Percentiles rank a stretch among this genome's conserved stretches.
Conservation (phyloP, 2,888 invertebrate species). For the Notocelia uddmanniana region DNA sequence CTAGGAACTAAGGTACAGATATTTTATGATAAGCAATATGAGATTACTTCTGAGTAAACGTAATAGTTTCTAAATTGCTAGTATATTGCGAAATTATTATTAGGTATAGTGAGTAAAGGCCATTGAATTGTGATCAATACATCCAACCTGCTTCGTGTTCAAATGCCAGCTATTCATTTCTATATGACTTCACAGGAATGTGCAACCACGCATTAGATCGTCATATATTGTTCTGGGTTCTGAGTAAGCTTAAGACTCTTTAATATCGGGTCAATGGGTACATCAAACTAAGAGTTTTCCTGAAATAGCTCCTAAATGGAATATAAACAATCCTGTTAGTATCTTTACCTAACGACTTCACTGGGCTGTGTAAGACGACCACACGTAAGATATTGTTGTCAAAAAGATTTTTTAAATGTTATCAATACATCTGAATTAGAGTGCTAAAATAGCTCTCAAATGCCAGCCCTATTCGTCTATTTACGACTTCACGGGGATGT, state of each 20-base stretch:
- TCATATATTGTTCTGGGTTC: background rate
- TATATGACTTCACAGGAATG: background rate
- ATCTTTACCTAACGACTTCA: too few relatives aligned
- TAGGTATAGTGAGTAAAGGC: too few relatives aligned
- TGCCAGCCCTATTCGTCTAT: slow-evolving; percentile 6
- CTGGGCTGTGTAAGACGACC: too few relatives aligned
- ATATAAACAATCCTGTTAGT: too few relatives aligned
- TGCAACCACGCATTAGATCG: background rate
- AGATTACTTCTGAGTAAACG: too few relatives aligned
- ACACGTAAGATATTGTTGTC: too few relatives aligned
- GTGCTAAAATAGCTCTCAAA: background rate
- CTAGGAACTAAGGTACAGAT: too few relatives aligned
- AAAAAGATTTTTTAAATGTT: too few relatives aligned
- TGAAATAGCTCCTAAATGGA: background rate
- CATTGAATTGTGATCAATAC: background rate
- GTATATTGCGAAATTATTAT: background rate
- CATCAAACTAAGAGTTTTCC: background rate
- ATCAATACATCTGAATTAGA: background rate
- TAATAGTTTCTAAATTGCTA: background rate
- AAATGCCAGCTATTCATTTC: background rate
- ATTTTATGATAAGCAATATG: too few relatives aligned
- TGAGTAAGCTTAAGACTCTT: background rate
- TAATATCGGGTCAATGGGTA: background rate
- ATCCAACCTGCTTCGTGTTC: background rate
- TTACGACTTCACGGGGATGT: slow-evolving; percentile 25